These are phyloP conservation scores for Dynastes maya DNA, from an alignment of 2,888 invertebrate genomes.

Conservation along the genomic window DNA sequence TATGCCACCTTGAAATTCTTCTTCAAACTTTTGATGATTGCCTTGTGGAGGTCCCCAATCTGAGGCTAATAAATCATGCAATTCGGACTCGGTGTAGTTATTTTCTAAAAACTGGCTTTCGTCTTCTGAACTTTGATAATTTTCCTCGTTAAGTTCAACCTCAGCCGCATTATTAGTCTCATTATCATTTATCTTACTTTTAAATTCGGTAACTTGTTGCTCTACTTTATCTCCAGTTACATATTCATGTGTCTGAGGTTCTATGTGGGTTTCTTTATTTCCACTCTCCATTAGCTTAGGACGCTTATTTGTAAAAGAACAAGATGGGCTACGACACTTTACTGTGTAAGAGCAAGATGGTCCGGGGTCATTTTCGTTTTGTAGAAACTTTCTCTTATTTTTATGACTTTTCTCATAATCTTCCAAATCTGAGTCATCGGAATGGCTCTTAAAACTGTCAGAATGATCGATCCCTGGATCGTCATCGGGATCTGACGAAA, in stretches of 20 bases:
- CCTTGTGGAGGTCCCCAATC: not conserved
- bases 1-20: too few relatives aligned
- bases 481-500: too few relatives aligned
- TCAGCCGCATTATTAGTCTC: not conserved
- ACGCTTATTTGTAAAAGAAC: not conserved
- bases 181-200: not conserved
- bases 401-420: not conserved
- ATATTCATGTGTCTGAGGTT: not conserved
- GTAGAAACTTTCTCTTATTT: slow-evolving; percentile 1
- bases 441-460: too few relatives aligned
- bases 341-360: not conserved
- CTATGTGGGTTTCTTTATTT: not conserved
- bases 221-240: slow-evolving; percentile 1
- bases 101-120: slow-evolving; percentile 7
- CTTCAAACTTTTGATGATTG: too few relatives aligned
- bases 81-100: not conserved
- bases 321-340: not conserved
- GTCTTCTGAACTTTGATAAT: not conserved
- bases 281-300: slow-evolving; percentile 5
- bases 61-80: not conserved
- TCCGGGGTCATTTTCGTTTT: not conserved
- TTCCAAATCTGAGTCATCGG: slow-evolving; percentile 7
- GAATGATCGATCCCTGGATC: too few relatives aligned
- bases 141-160: not conserved
- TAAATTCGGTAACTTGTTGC: not conserved